Base-by-base conservation (phyloP, 2,797 vertebrate species). In the Coranthus polyacanthus region DNA sequence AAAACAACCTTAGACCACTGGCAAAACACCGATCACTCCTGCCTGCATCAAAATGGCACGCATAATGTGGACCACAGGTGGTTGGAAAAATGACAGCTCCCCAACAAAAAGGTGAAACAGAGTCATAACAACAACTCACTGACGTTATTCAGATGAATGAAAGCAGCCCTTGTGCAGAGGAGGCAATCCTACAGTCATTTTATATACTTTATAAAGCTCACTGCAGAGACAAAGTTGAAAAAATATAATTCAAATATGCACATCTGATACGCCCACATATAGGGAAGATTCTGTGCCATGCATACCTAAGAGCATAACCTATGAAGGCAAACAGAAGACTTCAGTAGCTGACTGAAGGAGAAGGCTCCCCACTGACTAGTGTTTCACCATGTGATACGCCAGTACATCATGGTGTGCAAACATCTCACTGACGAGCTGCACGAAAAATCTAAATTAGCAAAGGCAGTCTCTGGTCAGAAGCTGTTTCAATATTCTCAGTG, bases 171-270 rank as follows among this genome's bases (percentile, higher is more conserved):
- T 16, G 43, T n/a, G 44, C 43, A 77, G 46, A 43, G 20, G 36
- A 45, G 44, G 37, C 7, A 54, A n/a, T n/a, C n/a, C n/a, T n/a
- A n/a, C n/a, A n/a, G n/a, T n/a, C n/a, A n/a, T n/a, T n/a, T n/a
- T n/a, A n/a, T n/a, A n/a, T n/a, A n/a, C n/a, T 21, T 13, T 43
- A 54, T 59, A n/a, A 45, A 68, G 29, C 53, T 72, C 44, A 42
- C 12, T n/a, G 47, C 65, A 21, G 49, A 80, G 75, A 74, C n/a
- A 43, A 67, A 72, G 67, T 61, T 61, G 15, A 81, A 75, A 43
- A 6, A 12, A 37, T 63, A 62, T 53, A 62, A 79, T 75, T 79
- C 59, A 79, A 67, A 75, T 75, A 13, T 38, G 16, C 18, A 54
- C 68, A 82, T 82, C 37, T 61, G 47, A 56, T 34, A 37, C 20